Evolutionary conservation across 1,140 invertebrate genomes (phyloP), one percentile per base, ranked within the genome.

Genomic region (Drosophila kepulauana): DNA sequence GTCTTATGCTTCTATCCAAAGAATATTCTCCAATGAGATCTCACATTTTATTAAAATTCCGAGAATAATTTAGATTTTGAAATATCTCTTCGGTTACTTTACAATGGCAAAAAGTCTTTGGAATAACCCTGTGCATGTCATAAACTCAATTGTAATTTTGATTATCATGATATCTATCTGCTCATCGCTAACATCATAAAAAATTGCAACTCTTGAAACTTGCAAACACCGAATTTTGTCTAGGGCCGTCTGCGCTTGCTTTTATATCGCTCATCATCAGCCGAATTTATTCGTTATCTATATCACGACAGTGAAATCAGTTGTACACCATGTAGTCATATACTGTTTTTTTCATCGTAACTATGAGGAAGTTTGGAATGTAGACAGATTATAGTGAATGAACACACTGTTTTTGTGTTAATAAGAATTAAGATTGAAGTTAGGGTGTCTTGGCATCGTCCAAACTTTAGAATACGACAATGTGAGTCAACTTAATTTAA

Each of bases 271-370:
- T 38, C 10, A 38, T 7, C 35, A 38, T 38, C 35, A 10, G 7
- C 35, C 7, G 10, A 38, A 38, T 38, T 10, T 25, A 25, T 25
- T 7, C 33, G 35, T 73, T 66, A 67, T 75, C 16, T 78, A 8
- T 51, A 67, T 75, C 41, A 71, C 72, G 70, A 68, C 43, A 58
- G 49, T 82, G 75, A 79, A 75, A 82, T 75, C 58, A 85, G 82
- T 71, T 68, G 1, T 10, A 48, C 43, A 20, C 52, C 30, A 33
- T 49, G n/a, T 35, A 33, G 6, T 49, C 61, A 65, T 58, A 30
- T 30, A 30, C 6, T 7, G 7, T 10, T 8, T 2, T 8, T 8
- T 2, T 10, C 8, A 38, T 8, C 35, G 2, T 3, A 8, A 38
- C 35, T 10, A 38, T 10, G 35, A 38, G 35, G 35, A 38, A 38